These are phyloP conservation scores for Clarias batrachus DNA, from an alignment of 2,113 vertebrate genomes.

Conservation along the genomic window DNA sequence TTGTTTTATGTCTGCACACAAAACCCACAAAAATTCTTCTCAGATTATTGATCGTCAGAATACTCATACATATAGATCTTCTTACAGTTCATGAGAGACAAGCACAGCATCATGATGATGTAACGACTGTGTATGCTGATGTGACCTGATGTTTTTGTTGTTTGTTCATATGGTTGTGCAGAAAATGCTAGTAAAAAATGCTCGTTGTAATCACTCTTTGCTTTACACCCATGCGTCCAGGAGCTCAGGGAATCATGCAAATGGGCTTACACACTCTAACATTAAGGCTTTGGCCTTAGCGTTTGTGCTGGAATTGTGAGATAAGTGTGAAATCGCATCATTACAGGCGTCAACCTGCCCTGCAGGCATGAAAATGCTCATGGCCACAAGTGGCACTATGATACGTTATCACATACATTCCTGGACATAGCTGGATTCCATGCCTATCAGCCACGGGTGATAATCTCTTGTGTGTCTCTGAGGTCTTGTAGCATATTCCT, in stretches of 20 bases:
- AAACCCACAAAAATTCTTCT: slow-evolving; percentile 9
- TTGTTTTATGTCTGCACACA: neutral
- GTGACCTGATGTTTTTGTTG: neutral
- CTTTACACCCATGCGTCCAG: slow-evolving; percentile 33
- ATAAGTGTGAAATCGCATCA: slow-evolving; percentile 50
- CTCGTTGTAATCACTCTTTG: slow-evolving; percentile 17
- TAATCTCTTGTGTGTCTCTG: slow-evolving; percentile 30
- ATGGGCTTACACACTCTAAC: slow-evolving; percentile 4
- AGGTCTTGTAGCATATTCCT: slow-evolving; percentile 51
- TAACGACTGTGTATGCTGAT: neutral
- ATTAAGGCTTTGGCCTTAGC: slow-evolving; percentile 11
- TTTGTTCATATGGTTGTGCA: neutral
- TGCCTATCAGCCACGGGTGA: slow-evolving; percentile 31
- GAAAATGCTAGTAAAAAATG: slow-evolving; percentile 13
- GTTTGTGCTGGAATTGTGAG: slow-evolving; percentile 38
- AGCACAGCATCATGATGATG: slow-evolving; percentile 4
- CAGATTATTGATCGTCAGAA: neutral
- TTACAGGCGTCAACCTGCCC: slow-evolving; percentile 47
- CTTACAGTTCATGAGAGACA: neutral
- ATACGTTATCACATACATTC: slow-evolving; percentile 59
- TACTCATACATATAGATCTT: neutral
- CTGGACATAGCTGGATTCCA: slow-evolving; percentile 53
- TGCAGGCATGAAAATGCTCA: slow-evolving; percentile 34
- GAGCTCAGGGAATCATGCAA: slow-evolving; percentile 27
- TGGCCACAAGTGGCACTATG: slow-evolving; percentile 26